Evolutionary conservation across 2,797 vertebrate species (phyloP).

Genomic region (Vipera latastei): DNA sequence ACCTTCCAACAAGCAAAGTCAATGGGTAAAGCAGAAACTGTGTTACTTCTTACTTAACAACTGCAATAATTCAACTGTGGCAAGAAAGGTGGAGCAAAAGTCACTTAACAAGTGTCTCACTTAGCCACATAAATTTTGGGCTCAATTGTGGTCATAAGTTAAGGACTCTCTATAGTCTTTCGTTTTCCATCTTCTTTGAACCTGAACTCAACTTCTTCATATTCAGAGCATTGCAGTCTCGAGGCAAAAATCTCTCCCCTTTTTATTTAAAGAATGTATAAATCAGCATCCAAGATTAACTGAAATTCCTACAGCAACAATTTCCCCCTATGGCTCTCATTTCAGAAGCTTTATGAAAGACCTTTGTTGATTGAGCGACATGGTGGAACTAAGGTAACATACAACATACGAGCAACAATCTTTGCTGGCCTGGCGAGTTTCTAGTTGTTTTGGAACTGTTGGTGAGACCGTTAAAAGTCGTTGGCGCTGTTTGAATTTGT

Average conservation of each 20-base stretch:
- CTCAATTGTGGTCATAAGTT: not conserved
- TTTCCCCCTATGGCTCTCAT: not conserved
- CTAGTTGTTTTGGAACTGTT: no score
- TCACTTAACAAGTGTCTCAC: not conserved
- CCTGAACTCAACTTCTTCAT: not conserved
- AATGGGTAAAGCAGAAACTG: not conserved
- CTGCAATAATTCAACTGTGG: not conserved
- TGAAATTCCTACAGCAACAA: not conserved
- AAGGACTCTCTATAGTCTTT: not conserved
- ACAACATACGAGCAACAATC: no score
- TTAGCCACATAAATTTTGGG: not conserved
- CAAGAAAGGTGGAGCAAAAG: not conserved
- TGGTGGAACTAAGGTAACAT: no score
- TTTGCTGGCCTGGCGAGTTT: no score
- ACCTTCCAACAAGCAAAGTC: not conserved
- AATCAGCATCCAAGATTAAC: not conserved
- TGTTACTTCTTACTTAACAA: not conserved
- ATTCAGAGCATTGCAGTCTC: not conserved
- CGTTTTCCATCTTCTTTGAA: not conserved
- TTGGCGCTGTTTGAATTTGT: no score
- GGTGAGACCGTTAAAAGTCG: no score
- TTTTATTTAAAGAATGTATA: not conserved
- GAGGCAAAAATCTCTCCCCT: not conserved
- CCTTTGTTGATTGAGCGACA: not conserved
- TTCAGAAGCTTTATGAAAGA: not conserved